phyloP scores from a whole-genome alignment of 2,888 invertebrate genomes.

The Bimastos eiseni region DNA sequence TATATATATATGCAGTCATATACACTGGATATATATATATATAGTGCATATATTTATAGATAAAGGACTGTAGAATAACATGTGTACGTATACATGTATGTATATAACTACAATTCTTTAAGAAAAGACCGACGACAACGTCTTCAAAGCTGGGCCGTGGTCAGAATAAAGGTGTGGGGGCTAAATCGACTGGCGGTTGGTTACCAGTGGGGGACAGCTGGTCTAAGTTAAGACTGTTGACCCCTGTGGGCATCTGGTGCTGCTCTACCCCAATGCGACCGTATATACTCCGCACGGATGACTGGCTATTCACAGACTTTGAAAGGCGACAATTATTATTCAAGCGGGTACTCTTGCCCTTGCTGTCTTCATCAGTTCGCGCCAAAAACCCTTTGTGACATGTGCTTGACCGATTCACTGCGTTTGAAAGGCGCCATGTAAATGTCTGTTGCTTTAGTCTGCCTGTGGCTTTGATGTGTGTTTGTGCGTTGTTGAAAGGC shows the following conservation, averaged over 20 bases:
- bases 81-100: no score
- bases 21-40: no score
- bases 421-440: not conserved
- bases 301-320: not conserved
- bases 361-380: not conserved
- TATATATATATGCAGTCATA: not conserved
- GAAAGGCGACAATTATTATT: not conserved
- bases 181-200: not conserved
- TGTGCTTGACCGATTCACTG: not conserved
- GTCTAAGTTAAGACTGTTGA: constrained; percentile 6
- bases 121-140: not conserved
- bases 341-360: not conserved
- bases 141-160: not conserved
- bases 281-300: not conserved
- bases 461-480: not conserved
- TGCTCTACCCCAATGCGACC: not conserved
- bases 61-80: no score
- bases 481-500: not conserved
- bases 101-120: not conserved
- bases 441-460: not conserved
- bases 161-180: no score
- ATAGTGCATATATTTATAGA: no score
- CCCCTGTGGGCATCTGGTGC: not conserved
- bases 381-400: not conserved
- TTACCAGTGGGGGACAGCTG: not conserved